Percentiles rank a stretch among this genome's conserved stretches.
Conservation (phyloP, 1,140 invertebrate species). For the Mactra quadrangularis region DNA sequence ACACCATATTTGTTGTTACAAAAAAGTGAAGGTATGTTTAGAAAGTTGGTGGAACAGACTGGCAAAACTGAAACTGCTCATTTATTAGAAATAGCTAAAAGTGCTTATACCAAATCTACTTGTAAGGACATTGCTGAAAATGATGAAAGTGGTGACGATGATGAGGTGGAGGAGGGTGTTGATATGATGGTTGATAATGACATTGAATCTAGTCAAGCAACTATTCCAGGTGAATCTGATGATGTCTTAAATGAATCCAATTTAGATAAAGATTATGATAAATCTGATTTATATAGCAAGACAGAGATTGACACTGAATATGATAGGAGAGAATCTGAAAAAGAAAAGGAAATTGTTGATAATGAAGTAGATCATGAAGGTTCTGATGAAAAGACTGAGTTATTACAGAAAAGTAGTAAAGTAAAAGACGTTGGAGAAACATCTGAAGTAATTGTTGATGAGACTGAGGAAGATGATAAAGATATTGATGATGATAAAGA, state of each 20-base stretch:
- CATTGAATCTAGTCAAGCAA: not conserved
- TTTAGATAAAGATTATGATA: too few species aligned
- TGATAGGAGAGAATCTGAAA: slow-evolving; percentile 5
- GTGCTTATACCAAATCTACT: slow-evolving; percentile 48
- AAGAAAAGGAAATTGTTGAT: slow-evolving; percentile 3
- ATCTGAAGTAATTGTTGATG: too few species aligned
- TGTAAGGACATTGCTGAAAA: too few species aligned
- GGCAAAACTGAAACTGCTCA: slow-evolving; percentile 73
- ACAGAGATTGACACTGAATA: not conserved
- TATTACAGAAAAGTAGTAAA: too few species aligned
- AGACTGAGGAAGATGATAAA: too few species aligned
- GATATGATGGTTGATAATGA: not conserved
- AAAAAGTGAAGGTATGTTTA: slow-evolving; percentile 83
- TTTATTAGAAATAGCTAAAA: too few species aligned
- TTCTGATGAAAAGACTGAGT: too few species aligned
- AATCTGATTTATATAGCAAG: not conserved
- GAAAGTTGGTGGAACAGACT: slow-evolving; percentile 83
- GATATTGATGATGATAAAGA: too few species aligned
- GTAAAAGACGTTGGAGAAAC: too few species aligned
- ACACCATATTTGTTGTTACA: slow-evolving; percentile 87
- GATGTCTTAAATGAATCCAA: too few species aligned
- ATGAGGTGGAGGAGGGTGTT: not conserved
- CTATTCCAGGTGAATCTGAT: not conserved
- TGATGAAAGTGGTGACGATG: too few species aligned
- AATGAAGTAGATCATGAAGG: slow-evolving; percentile 9